These are phyloP conservation scores for Beaufortia kweichowensis DNA, from an alignment of 2,113 vertebrate genomes.

Conservation along the genomic window DNA sequence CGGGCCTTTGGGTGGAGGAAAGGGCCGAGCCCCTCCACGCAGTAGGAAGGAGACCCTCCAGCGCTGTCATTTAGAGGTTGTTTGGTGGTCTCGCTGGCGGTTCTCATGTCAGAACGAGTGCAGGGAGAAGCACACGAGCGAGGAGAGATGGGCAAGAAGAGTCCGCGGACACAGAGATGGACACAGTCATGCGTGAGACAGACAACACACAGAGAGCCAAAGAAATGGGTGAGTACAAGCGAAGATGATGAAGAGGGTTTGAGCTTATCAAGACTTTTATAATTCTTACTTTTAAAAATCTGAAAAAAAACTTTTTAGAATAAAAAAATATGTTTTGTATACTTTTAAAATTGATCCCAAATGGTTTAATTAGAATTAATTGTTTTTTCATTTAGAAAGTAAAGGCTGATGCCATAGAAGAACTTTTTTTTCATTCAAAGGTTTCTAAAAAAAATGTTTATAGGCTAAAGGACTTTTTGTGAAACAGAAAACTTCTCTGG, in stretches of 20 bases:
- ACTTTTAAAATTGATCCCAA: too few relatives aligned
- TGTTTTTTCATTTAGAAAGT: too few relatives aligned
- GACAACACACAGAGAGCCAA: conserved; percentile 48
- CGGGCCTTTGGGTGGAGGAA: conserved; percentile 34
- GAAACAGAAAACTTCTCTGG: too few relatives aligned
- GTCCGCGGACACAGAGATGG: conserved; percentile 38
- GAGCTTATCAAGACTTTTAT: background rate
- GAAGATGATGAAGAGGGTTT: background rate
- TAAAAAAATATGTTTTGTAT: background rate
- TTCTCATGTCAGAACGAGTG: conserved; percentile 63
- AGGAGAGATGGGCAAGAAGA: conserved; percentile 52
- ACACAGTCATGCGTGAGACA: conserved; percentile 49
- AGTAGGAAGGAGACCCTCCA: background rate
- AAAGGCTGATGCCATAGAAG: too few relatives aligned
- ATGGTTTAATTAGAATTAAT: too few relatives aligned
- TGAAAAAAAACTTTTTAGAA: background rate
- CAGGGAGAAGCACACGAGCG: conserved; percentile 56
- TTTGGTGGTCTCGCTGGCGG: background rate
- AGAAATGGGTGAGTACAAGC: conserved; percentile 71
- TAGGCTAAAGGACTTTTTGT: too few relatives aligned
- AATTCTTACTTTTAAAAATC: background rate
- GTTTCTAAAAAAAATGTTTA: too few relatives aligned
- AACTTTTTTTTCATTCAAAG: too few relatives aligned
- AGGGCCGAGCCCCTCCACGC: conserved; percentile 20
- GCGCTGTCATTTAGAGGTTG: conserved; percentile 17